phyloP scores from a whole-genome alignment of 2,797 vertebrate species.

The Myotis findleyi region DNA sequence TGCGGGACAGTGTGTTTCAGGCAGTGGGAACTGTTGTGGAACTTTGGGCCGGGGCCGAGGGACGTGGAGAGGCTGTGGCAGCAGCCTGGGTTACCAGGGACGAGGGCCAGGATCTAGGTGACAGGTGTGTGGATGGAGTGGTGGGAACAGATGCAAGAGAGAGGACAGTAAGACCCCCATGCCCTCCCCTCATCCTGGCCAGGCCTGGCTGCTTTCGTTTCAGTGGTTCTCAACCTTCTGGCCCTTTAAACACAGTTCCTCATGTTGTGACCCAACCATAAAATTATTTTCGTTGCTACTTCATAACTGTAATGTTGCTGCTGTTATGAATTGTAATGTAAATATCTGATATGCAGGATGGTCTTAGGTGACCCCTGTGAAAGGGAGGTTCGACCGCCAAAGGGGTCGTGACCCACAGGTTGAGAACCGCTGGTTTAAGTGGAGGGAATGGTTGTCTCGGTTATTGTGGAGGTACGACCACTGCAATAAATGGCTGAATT shows the following conservation, averaged over 20 bases:
- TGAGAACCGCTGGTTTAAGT: background rate
- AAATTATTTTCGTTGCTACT: too few species aligned
- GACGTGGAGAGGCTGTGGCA: background rate
- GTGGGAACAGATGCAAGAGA: background rate
- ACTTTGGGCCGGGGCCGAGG: background rate
- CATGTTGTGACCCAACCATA: too few species aligned
- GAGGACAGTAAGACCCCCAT: background rate
- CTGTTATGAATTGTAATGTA: too few species aligned
- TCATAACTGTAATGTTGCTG: too few species aligned
- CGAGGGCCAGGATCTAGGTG: background rate
- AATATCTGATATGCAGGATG: too few species aligned
- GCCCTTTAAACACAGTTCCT: too few species aligned
- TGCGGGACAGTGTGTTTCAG: background rate
- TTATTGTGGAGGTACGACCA: background rate
- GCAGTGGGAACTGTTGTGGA: background rate
- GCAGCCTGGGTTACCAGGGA: background rate
- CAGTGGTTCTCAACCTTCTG: background rate
- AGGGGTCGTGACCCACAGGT: too few species aligned
- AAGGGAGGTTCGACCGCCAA: too few species aligned
- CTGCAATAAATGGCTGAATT: background rate
- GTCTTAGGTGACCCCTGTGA: too few species aligned
- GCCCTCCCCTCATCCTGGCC: rapidly evolving
- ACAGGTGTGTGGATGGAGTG: background rate
- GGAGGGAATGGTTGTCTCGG: background rate
- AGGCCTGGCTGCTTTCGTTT: background rate